A percentile compares a stretch with the other conserved stretches of the same genome.
These are phyloP conservation scores for Atta colombica DNA, from an alignment of 1,140 invertebrate species.

Conservation along the genomic window DNA sequence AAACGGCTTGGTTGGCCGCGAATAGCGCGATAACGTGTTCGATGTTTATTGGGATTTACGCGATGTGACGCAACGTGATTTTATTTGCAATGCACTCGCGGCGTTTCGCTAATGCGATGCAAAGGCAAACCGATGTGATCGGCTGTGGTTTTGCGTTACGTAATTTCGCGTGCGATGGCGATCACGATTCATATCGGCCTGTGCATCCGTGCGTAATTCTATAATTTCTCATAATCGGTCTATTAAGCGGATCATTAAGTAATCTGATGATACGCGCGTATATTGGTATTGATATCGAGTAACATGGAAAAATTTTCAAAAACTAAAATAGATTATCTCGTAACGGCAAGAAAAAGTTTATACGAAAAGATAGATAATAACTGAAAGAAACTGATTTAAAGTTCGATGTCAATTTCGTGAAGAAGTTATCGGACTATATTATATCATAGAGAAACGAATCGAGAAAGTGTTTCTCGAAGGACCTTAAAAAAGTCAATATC, in stretches of 20 bases:
- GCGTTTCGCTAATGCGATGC: conserved; percentile 23
- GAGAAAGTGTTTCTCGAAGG: not conserved
- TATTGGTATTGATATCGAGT: not conserved
- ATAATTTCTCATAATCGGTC: conserved; percentile 63
- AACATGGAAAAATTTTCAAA: conserved; percentile 54
- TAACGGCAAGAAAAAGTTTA: not conserved
- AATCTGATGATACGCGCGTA: conserved; percentile 52
- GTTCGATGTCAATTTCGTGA: not conserved
- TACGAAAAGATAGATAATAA: not conserved
- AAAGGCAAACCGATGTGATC: conserved; percentile 43
- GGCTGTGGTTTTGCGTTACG: conserved; percentile 4
- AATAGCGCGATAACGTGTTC: not conserved
- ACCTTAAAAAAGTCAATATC: not conserved
- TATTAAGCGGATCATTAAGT: conserved; percentile 74
- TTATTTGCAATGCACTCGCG: conserved; percentile 6
- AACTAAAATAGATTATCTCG: not conserved
- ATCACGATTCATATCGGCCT: conserved; percentile 41
- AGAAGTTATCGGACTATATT: not conserved
- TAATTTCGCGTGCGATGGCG: conserved; percentile 45
- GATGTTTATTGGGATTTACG: conserved; percentile 31
- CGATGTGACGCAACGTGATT: conserved; percentile 3
- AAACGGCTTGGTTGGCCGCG: not conserved
- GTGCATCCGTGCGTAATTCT: conserved; percentile 47
- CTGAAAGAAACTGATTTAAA: not conserved
- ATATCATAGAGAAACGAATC: conserved; percentile 16